Percentiles rank a stretch among this genome's conserved stretches.
Conservation (phyloP, 2,888 invertebrate species). For the Pemphredon lugubris region DNA sequence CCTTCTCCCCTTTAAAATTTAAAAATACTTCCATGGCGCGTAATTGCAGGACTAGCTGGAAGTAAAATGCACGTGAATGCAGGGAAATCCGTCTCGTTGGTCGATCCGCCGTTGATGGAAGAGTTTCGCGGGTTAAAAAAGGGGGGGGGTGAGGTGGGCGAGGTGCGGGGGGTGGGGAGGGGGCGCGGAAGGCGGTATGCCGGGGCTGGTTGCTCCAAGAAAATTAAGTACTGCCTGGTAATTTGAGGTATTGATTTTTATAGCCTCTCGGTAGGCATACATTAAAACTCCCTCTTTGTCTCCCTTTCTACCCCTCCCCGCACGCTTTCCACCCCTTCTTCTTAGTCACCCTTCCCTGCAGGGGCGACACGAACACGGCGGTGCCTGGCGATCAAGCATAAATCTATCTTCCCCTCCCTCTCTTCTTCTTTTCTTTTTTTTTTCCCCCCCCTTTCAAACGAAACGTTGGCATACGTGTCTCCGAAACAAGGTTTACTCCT, state of each 20-base stretch:
- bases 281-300: conserved; percentile 77
- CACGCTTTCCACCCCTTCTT: conserved; percentile 47
- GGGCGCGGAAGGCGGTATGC: conserved; percentile 55
- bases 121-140: conserved; percentile 51
- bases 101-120: conserved; percentile 52
- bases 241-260: conserved; percentile 82
- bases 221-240: conserved; percentile 81
- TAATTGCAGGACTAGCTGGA: conserved; percentile 59
- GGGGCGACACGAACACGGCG: conserved; percentile 76
- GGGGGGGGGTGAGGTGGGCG: conserved; percentile 27
- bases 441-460: conserved; percentile 14
- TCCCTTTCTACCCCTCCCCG: conserved; percentile 59
- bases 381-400: conserved; percentile 76
- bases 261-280: conserved; percentile 80
- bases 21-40: conserved; percentile 56
- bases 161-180: conserved; percentile 40
- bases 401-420: conserved; percentile 46
- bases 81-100: conserved; percentile 64
- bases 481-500: conserved; percentile 17
- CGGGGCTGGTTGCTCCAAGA: conserved; percentile 75
- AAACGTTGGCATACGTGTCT: conserved; percentile 48
- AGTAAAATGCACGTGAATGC: conserved; percentile 70
- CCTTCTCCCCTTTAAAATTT: conserved; percentile 64
- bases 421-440: conserved; percentile 38
- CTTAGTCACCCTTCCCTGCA: conserved; percentile 65